These are phyloP conservation scores for Euzophera pinguis DNA, from an alignment of 2,888 invertebrate genomes.

Conservation along the genomic window DNA sequence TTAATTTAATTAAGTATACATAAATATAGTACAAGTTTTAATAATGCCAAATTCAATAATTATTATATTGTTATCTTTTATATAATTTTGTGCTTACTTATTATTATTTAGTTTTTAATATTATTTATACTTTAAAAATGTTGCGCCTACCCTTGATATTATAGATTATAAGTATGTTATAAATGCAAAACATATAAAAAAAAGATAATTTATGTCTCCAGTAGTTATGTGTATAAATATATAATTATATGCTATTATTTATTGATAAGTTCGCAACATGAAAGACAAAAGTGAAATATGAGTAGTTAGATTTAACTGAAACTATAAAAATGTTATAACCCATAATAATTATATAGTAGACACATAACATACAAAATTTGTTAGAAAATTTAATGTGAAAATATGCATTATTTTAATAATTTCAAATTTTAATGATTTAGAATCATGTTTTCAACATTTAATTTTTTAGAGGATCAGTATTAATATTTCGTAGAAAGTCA, in stretches of 20 bases:
- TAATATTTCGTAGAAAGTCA: too few species aligned
- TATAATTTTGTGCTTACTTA: neutral
- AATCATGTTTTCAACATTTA: too few species aligned
- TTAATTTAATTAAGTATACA: too few species aligned
- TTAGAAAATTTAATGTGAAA: too few species aligned
- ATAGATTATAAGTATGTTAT: neutral
- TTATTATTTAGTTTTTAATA: neutral
- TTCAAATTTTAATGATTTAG: too few species aligned
- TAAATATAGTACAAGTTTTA: too few species aligned
- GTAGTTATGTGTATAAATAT: conserved; percentile 13
- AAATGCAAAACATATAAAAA: neutral
- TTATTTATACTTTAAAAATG: neutral
- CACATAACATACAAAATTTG: neutral
- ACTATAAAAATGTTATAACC: conserved; percentile 28
- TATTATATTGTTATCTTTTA: neutral
- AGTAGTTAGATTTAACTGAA: conserved; percentile 44
- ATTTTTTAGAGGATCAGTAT: too few species aligned
- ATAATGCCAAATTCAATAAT: too few species aligned
- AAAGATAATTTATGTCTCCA: neutral
- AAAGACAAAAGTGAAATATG: conserved; percentile 76
- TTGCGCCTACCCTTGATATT: neutral
- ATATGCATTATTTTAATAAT: too few species aligned
- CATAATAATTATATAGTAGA: neutral
- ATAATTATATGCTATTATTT: conserved; percentile 20
- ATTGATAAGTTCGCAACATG: conserved; percentile 41